These are phyloP conservation scores for Monodelphis domestica DNA, from an alignment of 2,797 vertebrate species.

Conservation along the genomic window DNA sequence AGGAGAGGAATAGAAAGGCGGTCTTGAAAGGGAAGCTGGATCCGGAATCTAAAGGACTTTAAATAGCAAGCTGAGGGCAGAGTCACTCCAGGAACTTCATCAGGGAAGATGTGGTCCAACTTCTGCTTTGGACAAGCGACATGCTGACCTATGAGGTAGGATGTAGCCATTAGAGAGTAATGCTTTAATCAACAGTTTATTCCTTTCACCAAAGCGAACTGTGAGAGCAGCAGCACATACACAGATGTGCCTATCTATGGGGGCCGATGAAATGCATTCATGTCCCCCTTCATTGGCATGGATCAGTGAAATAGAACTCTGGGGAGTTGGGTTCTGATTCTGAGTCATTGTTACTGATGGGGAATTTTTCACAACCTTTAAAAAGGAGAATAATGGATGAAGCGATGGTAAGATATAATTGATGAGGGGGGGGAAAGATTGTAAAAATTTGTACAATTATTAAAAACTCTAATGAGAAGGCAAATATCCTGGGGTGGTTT, in stretches of 20 bases:
- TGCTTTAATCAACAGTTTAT: not conserved
- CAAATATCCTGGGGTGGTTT: not conserved
- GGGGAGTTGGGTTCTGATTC: slow-evolving; percentile 4
- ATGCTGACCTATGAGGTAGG: not conserved
- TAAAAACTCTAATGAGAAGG: not conserved
- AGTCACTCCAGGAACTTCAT: no score
- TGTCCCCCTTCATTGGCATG: slow-evolving; percentile 32
- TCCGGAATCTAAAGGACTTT: not conserved
- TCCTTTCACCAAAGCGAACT: slow-evolving; percentile 9
- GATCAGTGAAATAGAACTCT: slow-evolving; percentile 57
- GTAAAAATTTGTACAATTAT: not conserved
- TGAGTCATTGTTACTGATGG: slow-evolving; percentile 33
- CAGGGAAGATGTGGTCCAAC: not conserved
- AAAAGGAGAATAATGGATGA: not conserved
- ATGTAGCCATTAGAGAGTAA: not conserved
- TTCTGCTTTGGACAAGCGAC: not conserved
- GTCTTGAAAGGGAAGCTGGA: not conserved
- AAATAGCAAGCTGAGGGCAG: no score
- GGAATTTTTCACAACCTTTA: not conserved
- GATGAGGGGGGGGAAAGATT: not conserved
- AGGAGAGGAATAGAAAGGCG: not conserved
- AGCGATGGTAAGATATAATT: not conserved
- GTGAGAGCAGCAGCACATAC: not conserved
- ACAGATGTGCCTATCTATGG: slow-evolving; percentile 19
- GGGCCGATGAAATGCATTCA: slow-evolving; percentile 37